phyloP scores from a whole-genome alignment of 2,797 vertebrate species.

The Erethizon dorsatum region DNA sequence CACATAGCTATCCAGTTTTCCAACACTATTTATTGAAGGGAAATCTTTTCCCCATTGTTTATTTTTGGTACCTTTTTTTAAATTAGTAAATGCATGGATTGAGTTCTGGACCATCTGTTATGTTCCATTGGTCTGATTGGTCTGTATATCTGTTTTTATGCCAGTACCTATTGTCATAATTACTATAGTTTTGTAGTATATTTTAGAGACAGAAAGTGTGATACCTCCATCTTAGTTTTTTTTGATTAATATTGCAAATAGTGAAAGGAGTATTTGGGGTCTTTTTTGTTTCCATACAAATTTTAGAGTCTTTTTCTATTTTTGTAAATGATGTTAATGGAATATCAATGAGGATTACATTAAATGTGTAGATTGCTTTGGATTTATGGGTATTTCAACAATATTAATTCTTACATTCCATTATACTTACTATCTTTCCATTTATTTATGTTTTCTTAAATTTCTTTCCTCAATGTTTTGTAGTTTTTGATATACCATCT shows the following conservation, averaged over 20 bases:
- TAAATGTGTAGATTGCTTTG: neutral
- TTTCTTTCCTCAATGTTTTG: neutral
- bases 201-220: neutral
- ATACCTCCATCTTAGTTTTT: neutral
- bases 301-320: neutral
- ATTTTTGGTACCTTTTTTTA: neutral
- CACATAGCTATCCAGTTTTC: neutral
- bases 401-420: neutral
- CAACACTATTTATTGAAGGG: neutral
- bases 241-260: neutral
- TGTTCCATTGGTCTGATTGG: neutral
- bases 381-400: neutral
- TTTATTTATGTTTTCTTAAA: neutral
- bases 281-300: neutral
- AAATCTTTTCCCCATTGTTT: neutral
- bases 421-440: neutral
- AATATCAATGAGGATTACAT: neutral
- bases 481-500: neutral
- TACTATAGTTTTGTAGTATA: neutral
- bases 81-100: neutral
- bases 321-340: neutral
- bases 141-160: neutral
- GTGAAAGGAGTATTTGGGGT: neutral
- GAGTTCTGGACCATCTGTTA: neutral
- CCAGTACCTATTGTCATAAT: neutral